phyloP scores from a whole-genome alignment of 2,888 invertebrate species.

The Prosapia bicincta region DNA sequence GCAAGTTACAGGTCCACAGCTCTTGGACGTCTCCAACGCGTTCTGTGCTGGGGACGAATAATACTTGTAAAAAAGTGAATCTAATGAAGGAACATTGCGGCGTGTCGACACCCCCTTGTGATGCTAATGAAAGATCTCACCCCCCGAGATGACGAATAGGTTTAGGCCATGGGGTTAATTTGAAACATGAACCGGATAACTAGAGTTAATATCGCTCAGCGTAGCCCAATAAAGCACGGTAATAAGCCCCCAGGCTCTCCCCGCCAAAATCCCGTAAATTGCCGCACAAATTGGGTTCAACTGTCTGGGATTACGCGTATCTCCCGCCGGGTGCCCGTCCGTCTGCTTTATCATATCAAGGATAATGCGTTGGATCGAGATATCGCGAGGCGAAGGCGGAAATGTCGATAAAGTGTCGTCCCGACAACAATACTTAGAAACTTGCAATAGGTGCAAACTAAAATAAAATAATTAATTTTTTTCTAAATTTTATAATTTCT shows the following conservation, averaged over 20 bases:
- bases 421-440: too few species aligned
- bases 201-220: slow-evolving; percentile 25
- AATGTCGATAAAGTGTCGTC: too few species aligned
- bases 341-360: neutral
- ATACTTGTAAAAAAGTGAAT: neutral
- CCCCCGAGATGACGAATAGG: slow-evolving; percentile 11
- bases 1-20: too few species aligned
- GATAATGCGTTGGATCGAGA: too few species aligned
- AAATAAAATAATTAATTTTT: too few species aligned
- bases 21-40: too few species aligned
- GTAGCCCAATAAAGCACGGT: slow-evolving; percentile 9
- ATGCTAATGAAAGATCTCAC: neutral
- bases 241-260: slow-evolving; percentile 24
- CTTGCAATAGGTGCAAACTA: too few species aligned
- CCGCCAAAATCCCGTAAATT: slow-evolving; percentile 8
- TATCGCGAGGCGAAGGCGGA: too few species aligned
- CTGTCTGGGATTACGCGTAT: neutral
- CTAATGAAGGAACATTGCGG: neutral
- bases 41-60: neutral
- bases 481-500: too few species aligned
- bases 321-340: neutral
- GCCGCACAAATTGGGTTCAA: slow-evolving; percentile 24
- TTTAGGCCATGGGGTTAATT: slow-evolving; percentile 24
- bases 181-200: slow-evolving; percentile 28
- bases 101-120: neutral